Evolutionary conservation across 2,113 vertebrate species (phyloP), one percentile per base, ranked within the genome.

Genomic region (Lanius ludovicianus): DNA sequence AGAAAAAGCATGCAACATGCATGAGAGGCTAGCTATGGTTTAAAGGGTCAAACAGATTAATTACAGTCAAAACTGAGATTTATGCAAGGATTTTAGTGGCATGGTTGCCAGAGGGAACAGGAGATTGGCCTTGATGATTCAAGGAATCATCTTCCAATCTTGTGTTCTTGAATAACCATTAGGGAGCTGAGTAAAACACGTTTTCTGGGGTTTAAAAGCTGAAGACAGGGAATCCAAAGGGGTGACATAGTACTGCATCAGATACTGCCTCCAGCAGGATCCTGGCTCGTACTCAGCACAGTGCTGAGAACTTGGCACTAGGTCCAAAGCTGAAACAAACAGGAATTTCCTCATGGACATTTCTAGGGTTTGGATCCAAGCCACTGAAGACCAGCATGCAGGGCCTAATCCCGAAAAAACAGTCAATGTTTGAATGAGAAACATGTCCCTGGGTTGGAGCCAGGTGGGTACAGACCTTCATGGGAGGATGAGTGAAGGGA

Each of bases 261-360:
- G 55, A 85, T 65, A 80, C 7, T 90, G 75, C 52, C 75, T 96
- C 46, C 79, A 81, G 83, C 52, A 90, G 92, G 76, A 86, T 75
- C 56, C 92, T 93, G 90, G 67, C 82, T 90, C 3, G 1, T 63
- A 33, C 27, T 76, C 76, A 86, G 64, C 49, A 52, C 62, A 64
- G 56, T 75, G 73, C 68, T 88, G 71, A 92, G 85, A 93, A 75
- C 71, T 84, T 96, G 88, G 83, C 88, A 64, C 60, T 19, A 42
- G 37, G 39, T 93, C 88, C 83, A 94, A 86, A 91, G 79, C 50
- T 86, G 93, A 91, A 94, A 90, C 63, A 91, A 93, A 49, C 55
- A 74, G 47, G 59, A 94, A 80, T 91, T 87, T 93, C 87, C 90
- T 59, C 78, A 63, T n/a, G 46, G 87, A 77, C 64, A 37, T 31